Conservation (phyloP, 2,797 vertebrate species). For the Pseudochirops corinnae region DNA sequence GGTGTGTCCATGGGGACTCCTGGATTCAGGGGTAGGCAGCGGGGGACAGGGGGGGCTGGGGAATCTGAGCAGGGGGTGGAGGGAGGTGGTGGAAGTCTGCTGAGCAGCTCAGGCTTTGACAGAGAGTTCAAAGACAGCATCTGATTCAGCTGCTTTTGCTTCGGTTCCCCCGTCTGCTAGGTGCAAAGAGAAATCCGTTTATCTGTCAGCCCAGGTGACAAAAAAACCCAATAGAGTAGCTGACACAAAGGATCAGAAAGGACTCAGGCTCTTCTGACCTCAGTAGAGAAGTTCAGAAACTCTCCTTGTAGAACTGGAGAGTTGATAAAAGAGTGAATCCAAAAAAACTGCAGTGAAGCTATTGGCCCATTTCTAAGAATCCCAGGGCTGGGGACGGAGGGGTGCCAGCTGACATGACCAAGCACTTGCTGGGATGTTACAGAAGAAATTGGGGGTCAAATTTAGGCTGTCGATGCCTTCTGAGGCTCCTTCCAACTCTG, state of each 20-base stretch:
- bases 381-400: accelerated
- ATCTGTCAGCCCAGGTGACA: not conserved
- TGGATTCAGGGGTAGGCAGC: not conserved
- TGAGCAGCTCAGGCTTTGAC: not conserved
- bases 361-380: not conserved
- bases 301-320: not conserved
- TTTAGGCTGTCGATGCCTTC: not conserved
- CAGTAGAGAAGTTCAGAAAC: not conserved
- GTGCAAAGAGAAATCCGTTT: not conserved
- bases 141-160: not conserved
- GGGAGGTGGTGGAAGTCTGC: not conserved
- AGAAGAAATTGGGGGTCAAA: not conserved
- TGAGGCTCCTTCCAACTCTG: not conserved
- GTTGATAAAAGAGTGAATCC: not conserved
- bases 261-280: not conserved
- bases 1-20: not conserved
- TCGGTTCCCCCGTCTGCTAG: not conserved
- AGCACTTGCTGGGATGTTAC: not conserved
- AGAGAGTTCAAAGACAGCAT: not conserved
- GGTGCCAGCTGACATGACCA: not conserved
- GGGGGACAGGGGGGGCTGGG: not conserved
- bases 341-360: not conserved
- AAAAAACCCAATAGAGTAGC: not conserved
- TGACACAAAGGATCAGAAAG: not conserved
- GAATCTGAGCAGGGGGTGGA: not conserved